Evolutionary conservation across 53 echinoderm and acorn worm genomes (phyloP).

Genomic region (Pentamera pediparva): DNA sequence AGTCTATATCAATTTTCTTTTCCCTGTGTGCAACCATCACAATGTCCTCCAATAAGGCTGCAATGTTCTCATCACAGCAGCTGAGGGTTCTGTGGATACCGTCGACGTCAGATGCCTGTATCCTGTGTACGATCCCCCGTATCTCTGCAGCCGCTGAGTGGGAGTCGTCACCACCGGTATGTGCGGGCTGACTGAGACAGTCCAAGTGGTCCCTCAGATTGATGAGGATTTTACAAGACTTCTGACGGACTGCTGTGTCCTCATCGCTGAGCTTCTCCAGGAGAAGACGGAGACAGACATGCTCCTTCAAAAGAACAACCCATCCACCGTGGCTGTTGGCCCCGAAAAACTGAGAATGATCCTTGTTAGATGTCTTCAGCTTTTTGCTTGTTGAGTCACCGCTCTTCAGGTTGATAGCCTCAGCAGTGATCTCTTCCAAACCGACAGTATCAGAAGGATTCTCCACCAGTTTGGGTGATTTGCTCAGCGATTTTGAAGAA

Average conservation of each 20-base stretch:
- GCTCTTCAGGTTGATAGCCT: no score
- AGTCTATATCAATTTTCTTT: constrained; percentile 3
- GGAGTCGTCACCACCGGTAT: background rate
- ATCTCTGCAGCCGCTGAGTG: background rate
- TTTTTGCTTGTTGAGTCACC: no score
- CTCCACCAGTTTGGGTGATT: no score
- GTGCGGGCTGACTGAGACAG: background rate
- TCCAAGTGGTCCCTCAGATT: constrained; percentile 22
- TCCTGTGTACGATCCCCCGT: background rate
- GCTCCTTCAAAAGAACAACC: background rate
- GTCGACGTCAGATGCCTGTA: background rate
- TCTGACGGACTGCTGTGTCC: constrained; percentile 42
- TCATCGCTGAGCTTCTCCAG: constrained; percentile 36
- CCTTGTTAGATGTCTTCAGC: no score
- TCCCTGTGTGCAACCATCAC: background rate
- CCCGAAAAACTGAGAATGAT: no score
- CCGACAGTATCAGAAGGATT: constrained; percentile 3
- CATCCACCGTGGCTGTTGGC: background rate
- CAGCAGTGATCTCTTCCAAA: background rate
- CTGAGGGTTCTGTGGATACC: background rate
- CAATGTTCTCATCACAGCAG: background rate
- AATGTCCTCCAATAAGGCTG: constrained; percentile 8
- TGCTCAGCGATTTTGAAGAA: no score
- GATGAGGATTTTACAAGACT: constrained; percentile 54
- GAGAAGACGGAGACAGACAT: background rate